phyloP scores from a whole-genome alignment of 1,140 invertebrate genomes.

The Plutomurus gul region DNA sequence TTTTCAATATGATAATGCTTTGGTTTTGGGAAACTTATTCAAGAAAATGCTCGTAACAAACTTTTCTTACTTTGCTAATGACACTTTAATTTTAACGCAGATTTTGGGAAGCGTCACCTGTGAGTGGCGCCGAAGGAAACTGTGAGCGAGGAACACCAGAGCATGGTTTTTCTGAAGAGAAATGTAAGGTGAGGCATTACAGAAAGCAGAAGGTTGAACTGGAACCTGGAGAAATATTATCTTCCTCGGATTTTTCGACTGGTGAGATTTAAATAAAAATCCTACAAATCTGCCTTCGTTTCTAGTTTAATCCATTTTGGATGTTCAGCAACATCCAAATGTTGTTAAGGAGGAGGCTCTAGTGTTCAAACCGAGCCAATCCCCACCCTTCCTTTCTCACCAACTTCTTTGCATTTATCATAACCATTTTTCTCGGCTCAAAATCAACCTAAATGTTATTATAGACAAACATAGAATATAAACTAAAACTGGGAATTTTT shows the following conservation, averaged over 20 bases:
- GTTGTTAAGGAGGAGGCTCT: too few species aligned
- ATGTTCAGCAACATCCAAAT: neutral
- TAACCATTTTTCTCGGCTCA: too few species aligned
- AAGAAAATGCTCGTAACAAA: neutral
- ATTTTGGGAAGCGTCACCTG: neutral
- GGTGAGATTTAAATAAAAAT: too few species aligned
- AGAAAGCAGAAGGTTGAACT: neutral
- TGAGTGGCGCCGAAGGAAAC: neutral
- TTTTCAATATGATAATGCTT: neutral
- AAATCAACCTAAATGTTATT: too few species aligned
- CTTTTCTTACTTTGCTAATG: neutral
- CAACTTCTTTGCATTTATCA: too few species aligned
- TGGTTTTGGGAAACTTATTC: too few species aligned
- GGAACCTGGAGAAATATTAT: constrained; percentile 22
- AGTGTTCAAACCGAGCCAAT: too few species aligned
- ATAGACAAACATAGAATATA: too few species aligned
- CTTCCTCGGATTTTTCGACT: neutral
- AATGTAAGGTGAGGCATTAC: neutral
- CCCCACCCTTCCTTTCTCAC: too few species aligned
- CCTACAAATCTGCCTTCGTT: too few species aligned
- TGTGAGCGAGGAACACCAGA: neutral
- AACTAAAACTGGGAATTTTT: too few species aligned
- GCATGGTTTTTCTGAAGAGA: neutral
- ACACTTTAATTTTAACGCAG: neutral
- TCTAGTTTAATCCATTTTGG: neutral